These are phyloP conservation scores for Nibea albiflora DNA, from an alignment of 2,113 vertebrate species.

Conservation along the genomic window DNA sequence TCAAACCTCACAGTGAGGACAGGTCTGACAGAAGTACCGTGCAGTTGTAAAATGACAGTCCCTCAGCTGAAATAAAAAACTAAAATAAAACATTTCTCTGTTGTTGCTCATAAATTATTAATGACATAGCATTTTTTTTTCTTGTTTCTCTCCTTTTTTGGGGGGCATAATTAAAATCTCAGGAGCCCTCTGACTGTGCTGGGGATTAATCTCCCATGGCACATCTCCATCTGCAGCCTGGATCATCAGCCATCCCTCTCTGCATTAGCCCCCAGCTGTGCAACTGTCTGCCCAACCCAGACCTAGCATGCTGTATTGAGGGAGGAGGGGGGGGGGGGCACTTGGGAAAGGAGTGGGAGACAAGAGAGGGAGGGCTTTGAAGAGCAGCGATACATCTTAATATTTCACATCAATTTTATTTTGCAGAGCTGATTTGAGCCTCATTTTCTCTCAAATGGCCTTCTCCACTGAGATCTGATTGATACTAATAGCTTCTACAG, in stretches of 20 bases:
- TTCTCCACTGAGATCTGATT: conserved; percentile 64
- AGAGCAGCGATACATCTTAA: conserved; percentile 59
- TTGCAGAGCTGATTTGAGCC: conserved; percentile 61
- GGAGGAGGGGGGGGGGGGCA: conserved; percentile 7
- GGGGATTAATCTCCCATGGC: conserved; percentile 86
- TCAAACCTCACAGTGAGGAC: conserved; percentile 26
- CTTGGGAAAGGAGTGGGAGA: conserved; percentile 35
- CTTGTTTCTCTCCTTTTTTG: conserved; percentile 45
- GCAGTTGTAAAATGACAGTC: conserved; percentile 42
- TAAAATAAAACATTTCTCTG: conserved; percentile 31
- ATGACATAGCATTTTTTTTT: conserved; percentile 60
- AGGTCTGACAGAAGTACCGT: conserved; percentile 34
- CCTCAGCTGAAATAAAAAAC: conserved; percentile 18
- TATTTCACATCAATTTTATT: conserved; percentile 70
- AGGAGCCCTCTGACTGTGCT: conserved; percentile 80
- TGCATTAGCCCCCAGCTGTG: conserved; percentile 85
- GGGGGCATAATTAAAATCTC: conserved; percentile 75
- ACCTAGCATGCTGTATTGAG: neutral
- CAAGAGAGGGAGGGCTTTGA: conserved; percentile 12
- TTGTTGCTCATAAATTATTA: conserved; percentile 76
- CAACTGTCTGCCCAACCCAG: conserved; percentile 68
- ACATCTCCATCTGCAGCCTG: conserved; percentile 84
- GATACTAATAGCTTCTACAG: conserved; percentile 72
- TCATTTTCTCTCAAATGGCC: conserved; percentile 70
- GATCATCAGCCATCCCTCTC: conserved; percentile 80